Conservation (phyloP, 2,797 vertebrate genomes). For the Avahi laniger region DNA sequence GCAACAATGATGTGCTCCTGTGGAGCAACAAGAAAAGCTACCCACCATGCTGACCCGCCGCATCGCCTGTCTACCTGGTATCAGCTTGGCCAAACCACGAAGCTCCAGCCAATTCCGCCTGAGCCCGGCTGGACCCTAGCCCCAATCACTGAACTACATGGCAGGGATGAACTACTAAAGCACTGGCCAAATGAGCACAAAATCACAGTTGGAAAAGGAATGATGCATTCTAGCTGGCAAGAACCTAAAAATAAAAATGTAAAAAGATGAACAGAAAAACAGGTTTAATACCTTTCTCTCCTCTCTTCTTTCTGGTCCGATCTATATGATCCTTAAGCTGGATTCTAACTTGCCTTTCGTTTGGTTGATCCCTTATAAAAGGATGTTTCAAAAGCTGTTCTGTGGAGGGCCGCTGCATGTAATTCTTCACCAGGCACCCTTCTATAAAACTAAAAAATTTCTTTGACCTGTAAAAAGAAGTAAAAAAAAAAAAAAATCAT, state of each 20-base stretch:
- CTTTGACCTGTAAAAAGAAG: slow-evolving; percentile 91
- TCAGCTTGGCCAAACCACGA: accelerated
- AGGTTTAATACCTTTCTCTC: slow-evolving; percentile 93
- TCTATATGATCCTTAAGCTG: slow-evolving; percentile 99
- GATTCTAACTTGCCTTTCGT: slow-evolving; percentile 98
- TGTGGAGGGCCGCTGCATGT: slow-evolving; percentile 96
- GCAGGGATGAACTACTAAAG: neutral
- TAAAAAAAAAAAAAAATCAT: neutral
- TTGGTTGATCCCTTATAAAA: slow-evolving; percentile 98
- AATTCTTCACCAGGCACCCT: slow-evolving; percentile 98
- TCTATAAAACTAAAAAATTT: slow-evolving; percentile 99
- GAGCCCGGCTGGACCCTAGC: neutral
- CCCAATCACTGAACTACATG: neutral
- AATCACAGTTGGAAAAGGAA: neutral
- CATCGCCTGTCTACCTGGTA: accelerated
- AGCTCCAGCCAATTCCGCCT: neutral
- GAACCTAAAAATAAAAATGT: neutral
- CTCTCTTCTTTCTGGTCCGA: slow-evolving; percentile 98
- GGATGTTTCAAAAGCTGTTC: slow-evolving; percentile 98
- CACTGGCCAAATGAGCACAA: neutral
- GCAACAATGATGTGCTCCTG: neutral
- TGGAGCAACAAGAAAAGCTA: neutral
- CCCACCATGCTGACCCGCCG: accelerated
- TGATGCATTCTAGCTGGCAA: neutral
- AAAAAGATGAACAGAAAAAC: slow-evolving; percentile 37